Conservation (phyloP, 2,888 invertebrate genomes). For the Doris montereyensis region DNA sequence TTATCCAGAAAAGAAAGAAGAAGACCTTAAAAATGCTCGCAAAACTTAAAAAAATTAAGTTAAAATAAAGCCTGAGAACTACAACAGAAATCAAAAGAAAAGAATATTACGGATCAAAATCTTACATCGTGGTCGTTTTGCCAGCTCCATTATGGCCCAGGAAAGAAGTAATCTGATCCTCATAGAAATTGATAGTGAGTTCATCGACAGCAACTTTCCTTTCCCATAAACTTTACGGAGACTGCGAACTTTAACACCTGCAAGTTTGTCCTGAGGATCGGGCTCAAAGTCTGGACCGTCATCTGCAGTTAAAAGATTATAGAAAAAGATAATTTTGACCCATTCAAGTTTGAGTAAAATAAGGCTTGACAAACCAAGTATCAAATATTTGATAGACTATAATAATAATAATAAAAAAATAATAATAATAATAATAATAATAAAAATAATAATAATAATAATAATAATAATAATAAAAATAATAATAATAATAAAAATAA, state of each 20-base stretch:
- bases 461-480: background rate
- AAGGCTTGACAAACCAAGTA: no score
- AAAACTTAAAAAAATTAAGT: no score
- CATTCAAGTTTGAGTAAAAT: no score
- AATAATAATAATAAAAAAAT: background rate
- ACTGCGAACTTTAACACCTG: constrained; percentile 84
- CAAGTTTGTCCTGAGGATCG: constrained; percentile 74
- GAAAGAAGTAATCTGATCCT: constrained; percentile 88
- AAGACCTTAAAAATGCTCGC: no score
- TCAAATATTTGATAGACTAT: no score
- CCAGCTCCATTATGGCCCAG: constrained; percentile 93
- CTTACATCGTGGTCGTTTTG: constrained; percentile 90
- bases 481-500: background rate
- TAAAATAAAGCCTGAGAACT: no score
- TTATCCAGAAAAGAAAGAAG: no score
- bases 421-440: background rate
- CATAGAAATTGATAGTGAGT: constrained; percentile 84
- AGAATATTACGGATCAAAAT: background rate
- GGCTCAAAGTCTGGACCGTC: constrained; percentile 71
- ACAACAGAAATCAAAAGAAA: no score
- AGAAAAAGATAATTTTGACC: no score
- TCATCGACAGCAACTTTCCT: constrained; percentile 78
- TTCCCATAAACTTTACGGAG: constrained; percentile 76
- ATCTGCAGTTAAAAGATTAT: constrained; percentile 38
- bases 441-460: background rate